Base-by-base conservation (phyloP, 2,797 vertebrate species). In the Streptopelia turtur region DNA sequence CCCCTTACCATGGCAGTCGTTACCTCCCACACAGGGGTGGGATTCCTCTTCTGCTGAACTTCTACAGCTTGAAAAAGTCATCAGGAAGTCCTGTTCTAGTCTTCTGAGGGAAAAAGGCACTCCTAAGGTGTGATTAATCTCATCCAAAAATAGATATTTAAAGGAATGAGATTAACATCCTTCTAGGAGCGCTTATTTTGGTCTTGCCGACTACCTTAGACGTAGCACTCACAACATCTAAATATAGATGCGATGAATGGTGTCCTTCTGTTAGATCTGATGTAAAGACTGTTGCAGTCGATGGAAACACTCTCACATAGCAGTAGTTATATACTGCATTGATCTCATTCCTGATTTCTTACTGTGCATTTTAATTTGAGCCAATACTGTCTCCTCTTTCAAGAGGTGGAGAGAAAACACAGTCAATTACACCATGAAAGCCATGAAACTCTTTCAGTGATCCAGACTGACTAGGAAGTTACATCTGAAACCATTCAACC, bases 361-460 rank as follows among this genome's bases (percentile, higher is more conserved):
- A 83, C 86, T 90, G 78, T 92, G 77, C 79, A 20, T 94, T 86
- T 88, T 92, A 61, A 91, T 96, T 70, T 69, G 76, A 94, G 70
- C 84, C 90, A 94, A 24, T 76, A 33, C 53, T 53, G 16, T 61
- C 87, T 94, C 35, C 47, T 83, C 93, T 93, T 96, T 96, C 79
- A 94, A 94, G 92, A 96, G 77, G 49, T 39, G 65, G 83, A 69
- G 90, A 88, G 88, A 94, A 88, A 95, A 94, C 77, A 93, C 59
- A 89, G 81, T 91, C 82, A 79, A 55, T 94, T 92, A 93, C 69
- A 91, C 90, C 90, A 84, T 89, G 94, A 95, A 95, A 95, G 93
- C 87, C 85, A 89, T 0, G 0, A 57, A 92, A 75, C 82, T 91
- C 74, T 94, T 91, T 74, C 85, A 80, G n/a, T 77, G 83, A 97